Base-by-base conservation (phyloP, 2,113 vertebrate genomes). In the Lepus timidus region DNA sequence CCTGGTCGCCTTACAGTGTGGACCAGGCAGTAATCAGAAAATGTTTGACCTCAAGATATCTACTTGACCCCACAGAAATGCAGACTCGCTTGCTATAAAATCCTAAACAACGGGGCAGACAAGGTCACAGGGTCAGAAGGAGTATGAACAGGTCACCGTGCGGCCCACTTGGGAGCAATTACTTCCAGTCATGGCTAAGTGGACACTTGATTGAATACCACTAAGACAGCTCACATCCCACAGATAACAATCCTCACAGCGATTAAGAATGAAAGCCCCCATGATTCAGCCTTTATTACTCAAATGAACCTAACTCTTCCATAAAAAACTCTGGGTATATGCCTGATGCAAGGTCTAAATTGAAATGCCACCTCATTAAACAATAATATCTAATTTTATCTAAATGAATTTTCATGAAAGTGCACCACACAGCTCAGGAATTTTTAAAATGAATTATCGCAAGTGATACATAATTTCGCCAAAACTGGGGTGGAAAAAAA, bases 121-220 rank as follows among this genome's bases (percentile, higher is more conserved):
- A 99, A 99, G 99, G 99, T 99, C 99, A 99, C 96, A 96, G 98
- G 99, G 99, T 99, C 99, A 99, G 98, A 98, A 97, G 97, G 98
- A 99, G 99, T 99, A 99, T 99, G 99, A 99, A 99, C 99, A 99
- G 99, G 99, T 99, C 99, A 99, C 99, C 97, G 98, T 99, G 99
- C 99, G 98, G 99, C 99, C 99, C 99, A 99, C 99, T 99, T 99
- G 99, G 99, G 99, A 99, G 99, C 99, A 99, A 99, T 99, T 99
- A 99, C 99, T 99, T 99, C 99, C 98, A 98, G 99, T 99, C 99
- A 99, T 98, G 99, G 99, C 99, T 99, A 99, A 99, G 99, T 99
- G 99, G 99, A 99, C 99, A 99, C 99, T 99, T 99, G 99, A 99
- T 99, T 99, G 99, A 99, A 99, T 99, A 99, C 99, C 99, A 99